phyloP scores from a whole-genome alignment of 2,113 vertebrate genomes.

The Sakesphorus luctuosus region DNA sequence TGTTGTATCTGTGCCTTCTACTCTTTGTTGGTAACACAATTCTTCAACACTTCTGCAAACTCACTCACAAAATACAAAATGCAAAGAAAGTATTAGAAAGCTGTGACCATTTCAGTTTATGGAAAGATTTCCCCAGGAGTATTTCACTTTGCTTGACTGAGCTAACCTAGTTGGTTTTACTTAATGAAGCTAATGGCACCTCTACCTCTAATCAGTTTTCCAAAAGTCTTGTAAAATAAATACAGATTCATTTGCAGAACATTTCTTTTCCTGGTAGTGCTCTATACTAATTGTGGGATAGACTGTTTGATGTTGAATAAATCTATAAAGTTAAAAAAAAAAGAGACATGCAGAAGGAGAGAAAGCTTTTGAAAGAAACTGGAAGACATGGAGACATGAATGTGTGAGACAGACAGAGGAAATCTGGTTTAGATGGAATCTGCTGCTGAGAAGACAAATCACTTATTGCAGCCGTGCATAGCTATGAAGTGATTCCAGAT shows the following conservation, averaged over 20 bases:
- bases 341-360: background rate
- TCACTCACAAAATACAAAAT: background rate
- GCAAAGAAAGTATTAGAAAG: background rate
- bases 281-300: background rate
- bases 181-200: background rate
- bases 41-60: background rate
- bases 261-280: background rate
- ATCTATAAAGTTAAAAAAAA: slow-evolving; percentile 1
- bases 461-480: background rate
- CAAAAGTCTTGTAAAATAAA: background rate
- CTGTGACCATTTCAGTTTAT: background rate
- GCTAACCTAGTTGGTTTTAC: background rate
- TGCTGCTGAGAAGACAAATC: slow-evolving; percentile 45
- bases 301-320: background rate
- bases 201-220: background rate
- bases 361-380: background rate
- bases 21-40: background rate
- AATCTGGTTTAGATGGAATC: slow-evolving; percentile 17
- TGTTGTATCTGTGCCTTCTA: background rate
- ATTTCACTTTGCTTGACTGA: background rate
- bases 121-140: background rate
- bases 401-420: slow-evolving; percentile 23
- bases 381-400: background rate
- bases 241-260: background rate
- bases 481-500: slow-evolving; percentile 41